Evolutionary conservation across 2,113 vertebrate genomes (phyloP), one percentile per base, ranked within the genome.

Genomic region (Tyrannus savana): DNA sequence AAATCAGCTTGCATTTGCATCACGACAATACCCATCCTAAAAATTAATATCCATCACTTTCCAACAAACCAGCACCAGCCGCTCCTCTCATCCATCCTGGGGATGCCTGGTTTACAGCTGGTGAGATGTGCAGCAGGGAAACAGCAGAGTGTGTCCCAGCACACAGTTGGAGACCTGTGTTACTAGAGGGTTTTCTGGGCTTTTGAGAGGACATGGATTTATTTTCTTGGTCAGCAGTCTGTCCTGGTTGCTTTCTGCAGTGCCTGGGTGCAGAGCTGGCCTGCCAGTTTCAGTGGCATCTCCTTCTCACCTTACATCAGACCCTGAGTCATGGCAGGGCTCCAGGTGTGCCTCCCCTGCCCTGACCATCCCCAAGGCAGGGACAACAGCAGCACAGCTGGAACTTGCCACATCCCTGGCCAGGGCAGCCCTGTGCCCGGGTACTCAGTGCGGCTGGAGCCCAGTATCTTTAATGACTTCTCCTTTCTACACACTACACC

Each of bases 401-500:
- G 19, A 62, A 31, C 23, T 73, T 53, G 60, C 14, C 44, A 33
- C 3, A 3, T 35, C 58, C 31, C 27, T 1, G 6, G 19, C 37
- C 7, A 3, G 64, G n/a, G 14, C 77, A 91, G 78, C 63, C 62
- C 62, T 1, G 31, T 4, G 7, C 59, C 39, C 13, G 0, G 5
- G 52, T 80, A 64, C 64, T 58, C 9, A 0, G 53, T 30, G 33
- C 0, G 0, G 41, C n/a, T 33, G 52, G 6, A 84, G 39, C 39
- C 30, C 41, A 68, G 41, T 28, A 22, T 19, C 67, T 56, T 72
- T 87, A 74, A 79, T 7, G 3, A 75, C 41, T 59, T 90, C 63
- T 89, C 67, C 81, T 91, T 94, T 83, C 87, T 39, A 79, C 25
- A 79, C 76, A 84, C 69, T 78, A 33, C 73, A 33, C 75, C 77